Base-by-base conservation (phyloP, 2,888 invertebrate species). In the Epicampocera succincta region DNA sequence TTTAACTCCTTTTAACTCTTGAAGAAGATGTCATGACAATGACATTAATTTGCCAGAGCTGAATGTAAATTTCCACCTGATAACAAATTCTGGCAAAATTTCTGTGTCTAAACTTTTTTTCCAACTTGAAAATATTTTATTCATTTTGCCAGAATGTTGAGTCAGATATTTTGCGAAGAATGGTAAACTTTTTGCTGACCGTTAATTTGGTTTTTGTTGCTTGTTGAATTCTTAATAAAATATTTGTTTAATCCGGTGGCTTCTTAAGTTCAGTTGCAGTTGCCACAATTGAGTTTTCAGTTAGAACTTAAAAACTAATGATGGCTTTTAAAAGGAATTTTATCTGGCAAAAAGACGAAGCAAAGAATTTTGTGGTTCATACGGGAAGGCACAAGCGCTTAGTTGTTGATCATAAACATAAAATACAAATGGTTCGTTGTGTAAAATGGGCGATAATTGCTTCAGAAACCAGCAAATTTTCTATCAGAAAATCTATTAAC, bases 1-100 rank as follows among this genome's bases (percentile, higher is more conserved):
- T 65, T 74, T 65, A 74, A 65, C 74, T 74, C 65, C 40, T 65
- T 74, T 65, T 40, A 65, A 56, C 56, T 65, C 74, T 40, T 56
- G n/a, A 46, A 65, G 65, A 74, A 48, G 63, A 65, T 65, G 56
- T 56, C 40, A 65, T 56, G 56, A 58, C 38, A 46, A 54, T 56
- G 38, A 74, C 54, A 65, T 56, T 56, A 65, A 65, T 73, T 74
- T 61, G 42, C 61, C 65, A 74, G 65, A 65, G 54, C 38, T 74
- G 56, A 65, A 56, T 74, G 56, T 17, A 56, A 74, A 33, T 25
- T 48, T 74, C 38, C 56, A 65, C 56, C 74, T 74, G 56, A 56
- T 74, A 74, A 58, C 46, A 65, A 38, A 56, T 38, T 65, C 15
- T 12, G 3, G 33, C 0, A 56, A 19, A n/a, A 54, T 42, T 33